A percentile compares a stretch with the other conserved stretches of the same genome.
Conservation (phyloP, 2,113 vertebrate species). For the Alosa alosa region DNA sequence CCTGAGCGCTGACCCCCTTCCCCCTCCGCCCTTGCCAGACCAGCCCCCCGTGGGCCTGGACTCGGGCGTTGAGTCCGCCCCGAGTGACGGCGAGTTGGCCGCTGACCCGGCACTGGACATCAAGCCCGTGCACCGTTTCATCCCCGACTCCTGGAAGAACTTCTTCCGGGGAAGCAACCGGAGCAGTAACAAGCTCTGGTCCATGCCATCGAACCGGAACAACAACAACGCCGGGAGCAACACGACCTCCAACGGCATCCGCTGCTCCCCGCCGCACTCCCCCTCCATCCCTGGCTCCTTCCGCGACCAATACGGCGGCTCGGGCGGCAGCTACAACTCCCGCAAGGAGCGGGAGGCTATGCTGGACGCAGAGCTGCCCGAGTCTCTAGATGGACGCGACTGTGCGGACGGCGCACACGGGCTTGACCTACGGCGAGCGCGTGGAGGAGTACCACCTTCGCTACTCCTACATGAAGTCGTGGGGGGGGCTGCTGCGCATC, state of each 20-base stretch:
- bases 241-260: conserved; percentile 72
- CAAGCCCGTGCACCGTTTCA: conserved; percentile 88
- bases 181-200: conserved; percentile 59
- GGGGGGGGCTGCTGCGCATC: conserved; percentile 90
- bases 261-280: conserved; percentile 85
- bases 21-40: conserved; percentile 84
- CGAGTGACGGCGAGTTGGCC: conserved; percentile 65
- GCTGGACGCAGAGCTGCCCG: conserved; percentile 60
- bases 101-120: conserved; percentile 74
- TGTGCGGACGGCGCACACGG: conserved; percentile 55
- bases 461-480: conserved; percentile 95
- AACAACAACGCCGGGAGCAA: conserved; percentile 71
- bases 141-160: conserved; percentile 96
- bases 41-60: conserved; percentile 80
- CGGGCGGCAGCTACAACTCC: conserved; percentile 74
- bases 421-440: conserved; percentile 79
- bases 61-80: conserved; percentile 73
- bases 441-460: conserved; percentile 82
- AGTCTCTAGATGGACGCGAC: conserved; percentile 72
- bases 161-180: conserved; percentile 77
- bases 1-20: conserved; percentile 72
- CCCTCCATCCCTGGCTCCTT: conserved; percentile 70
- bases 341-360: conserved; percentile 74
- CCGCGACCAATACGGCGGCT: conserved; percentile 73
- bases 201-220: conserved; percentile 70